Evolutionary conservation across 1,140 invertebrate species (phyloP), one percentile per base, ranked within the genome.

Genomic region (Mylabris phalerata): DNA sequence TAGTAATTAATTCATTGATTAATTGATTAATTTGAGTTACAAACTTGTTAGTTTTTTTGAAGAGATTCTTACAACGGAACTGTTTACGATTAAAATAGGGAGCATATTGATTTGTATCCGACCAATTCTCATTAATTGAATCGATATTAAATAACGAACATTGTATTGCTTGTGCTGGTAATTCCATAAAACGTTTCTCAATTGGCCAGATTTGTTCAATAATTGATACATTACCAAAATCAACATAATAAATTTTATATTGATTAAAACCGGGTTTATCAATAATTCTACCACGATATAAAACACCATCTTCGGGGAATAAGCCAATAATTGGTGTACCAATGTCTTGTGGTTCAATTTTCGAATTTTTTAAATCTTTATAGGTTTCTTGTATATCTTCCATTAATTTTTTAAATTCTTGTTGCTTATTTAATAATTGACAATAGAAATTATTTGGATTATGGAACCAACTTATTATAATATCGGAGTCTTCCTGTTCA

Each of bases 141-240:
- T 74, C 58, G 3, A 89, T 76, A 39, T 80, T 79, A 10, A 77
- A 70, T 13, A 92, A 71, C 0, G 78, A 75, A 70, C 88, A 90
- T 13, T 78, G 75, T 3, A 88, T 75, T 0, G 84, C 86, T 76
- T 88, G 83, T 48, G 80, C 83, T 0, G 88, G 87, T 7, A 89
- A 60, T n/a, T 77, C 72, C 66, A 85, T 78, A 26, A 87, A 81
- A 59, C 83, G 78, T 26, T 75, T 77, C 50, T 88, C 83, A 24
- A 90, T 74, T 11, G 80, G 78, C 78, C 82, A 90, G 1, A 90
- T 78, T 64, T 87, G 80, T 38, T 79, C 73, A 0, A 88, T 82
- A 0, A 79, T 70, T 26, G 80, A 80, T 26, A 75, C 76, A 68
- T 92, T 92, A 32, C 88, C 88, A 65, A 84, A 89, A 74, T 90